A percentile compares a stretch with the other conserved stretches of the same genome.
Conservation (phyloP, 2,113 vertebrate species). For the Cariama cristata region DNA sequence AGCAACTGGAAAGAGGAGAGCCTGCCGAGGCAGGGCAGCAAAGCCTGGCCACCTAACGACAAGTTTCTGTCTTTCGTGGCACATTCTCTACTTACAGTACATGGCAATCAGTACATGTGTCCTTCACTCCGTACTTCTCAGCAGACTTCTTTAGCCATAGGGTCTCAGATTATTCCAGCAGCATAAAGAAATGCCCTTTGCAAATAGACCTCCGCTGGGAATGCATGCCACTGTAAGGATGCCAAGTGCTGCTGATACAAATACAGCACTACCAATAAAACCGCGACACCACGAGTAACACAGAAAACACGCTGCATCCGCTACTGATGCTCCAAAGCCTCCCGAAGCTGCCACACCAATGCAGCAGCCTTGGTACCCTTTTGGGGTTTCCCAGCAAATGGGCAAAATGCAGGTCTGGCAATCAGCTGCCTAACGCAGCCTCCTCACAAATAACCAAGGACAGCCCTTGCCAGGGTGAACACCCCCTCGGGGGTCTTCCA, state of each 20-base stretch:
- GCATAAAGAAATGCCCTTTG: not conserved
- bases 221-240: not conserved
- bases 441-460: not conserved
- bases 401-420: not conserved
- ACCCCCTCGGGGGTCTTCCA: accelerated
- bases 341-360: not conserved
- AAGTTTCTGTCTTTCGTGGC: not conserved
- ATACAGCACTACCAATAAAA: not conserved
- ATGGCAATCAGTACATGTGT: not conserved
- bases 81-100: not conserved
- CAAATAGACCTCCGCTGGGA: not conserved
- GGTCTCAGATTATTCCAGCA: not conserved
- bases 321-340: not conserved
- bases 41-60: not conserved
- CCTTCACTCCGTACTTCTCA: not conserved
- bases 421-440: not conserved
- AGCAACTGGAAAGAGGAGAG: not conserved
- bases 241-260: not conserved
- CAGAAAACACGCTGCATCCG: not conserved
- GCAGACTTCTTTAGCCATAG: not conserved
- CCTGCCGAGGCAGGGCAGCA: not conserved
- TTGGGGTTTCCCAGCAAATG: not conserved
- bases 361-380: not conserved
- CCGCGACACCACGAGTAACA: not conserved
- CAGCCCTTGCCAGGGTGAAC: not conserved